Base-by-base conservation (phyloP, 2,797 vertebrate species). In the Argyrosomus regius region DNA sequence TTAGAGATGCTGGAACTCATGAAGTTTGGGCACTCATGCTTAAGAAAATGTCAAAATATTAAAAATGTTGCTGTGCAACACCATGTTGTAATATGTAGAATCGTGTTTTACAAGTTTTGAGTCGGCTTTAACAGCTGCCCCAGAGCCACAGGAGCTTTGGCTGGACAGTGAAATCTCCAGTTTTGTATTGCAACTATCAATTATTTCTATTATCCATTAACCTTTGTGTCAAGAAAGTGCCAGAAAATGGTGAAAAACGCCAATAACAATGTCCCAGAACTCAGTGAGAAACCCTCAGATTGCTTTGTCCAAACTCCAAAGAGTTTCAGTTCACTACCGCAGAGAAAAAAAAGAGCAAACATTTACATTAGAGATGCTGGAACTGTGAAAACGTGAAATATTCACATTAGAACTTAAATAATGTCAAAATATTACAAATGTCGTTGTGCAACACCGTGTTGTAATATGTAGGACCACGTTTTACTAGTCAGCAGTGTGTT, bases 401-500 rank as follows among this genome's bases (percentile, higher is more conserved):
- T 9, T 46, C 20, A 54, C 28, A 3, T 24, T 16, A n/a, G 26
- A 41, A 13, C 26, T 22, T 11, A 11, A 26, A 43, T 22, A 26
- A 43, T 22, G 3, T 45, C 43, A 45, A 14, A 28, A 22, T 48
- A 22, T 20, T 11, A 39, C 6, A 31, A 28, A 17, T 50, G 9
- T 18, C 6, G 11, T 5, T n/a, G 11, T 22, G 35, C 0, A 2
- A 3, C 22, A n/a, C 5, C 1, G 7, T 5, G 1, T 8, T 52
- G 46, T 54, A 5, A 41, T 5, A 5, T 52, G 12, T 3, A 64
- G 6, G 16, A 13, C 18, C 45, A 53, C 3, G 46, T 64, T 20
- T 57, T 20, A 9, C 48, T 16, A 8, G 31, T 50, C n/a, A 59
- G 39, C 56, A 5, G 17, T 49, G 45, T 83, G 78, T 90, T 88